These are phyloP conservation scores for Phaonia tiefii DNA, from an alignment of 2,888 invertebrate genomes.

Conservation along the genomic window DNA sequence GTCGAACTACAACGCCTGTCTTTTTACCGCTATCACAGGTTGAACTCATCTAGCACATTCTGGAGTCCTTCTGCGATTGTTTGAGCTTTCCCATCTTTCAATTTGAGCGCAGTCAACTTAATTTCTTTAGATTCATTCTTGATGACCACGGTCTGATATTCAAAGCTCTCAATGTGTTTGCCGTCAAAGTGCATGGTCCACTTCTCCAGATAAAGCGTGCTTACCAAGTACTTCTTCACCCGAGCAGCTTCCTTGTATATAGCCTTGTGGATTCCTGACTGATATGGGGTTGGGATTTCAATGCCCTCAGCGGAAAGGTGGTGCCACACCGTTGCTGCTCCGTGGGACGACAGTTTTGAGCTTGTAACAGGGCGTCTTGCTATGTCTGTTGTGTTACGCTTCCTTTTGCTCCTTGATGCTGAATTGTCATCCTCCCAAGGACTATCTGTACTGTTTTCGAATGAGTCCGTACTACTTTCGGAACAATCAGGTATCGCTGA, in stretches of 20 bases:
- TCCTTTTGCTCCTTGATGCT: slow-evolving; percentile 17
- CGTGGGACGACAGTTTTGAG: slow-evolving; percentile 23
- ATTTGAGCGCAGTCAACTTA: neutral
- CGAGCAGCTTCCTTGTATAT: neutral
- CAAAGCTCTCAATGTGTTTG: slow-evolving; percentile 9
- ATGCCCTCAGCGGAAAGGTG: slow-evolving; percentile 25
- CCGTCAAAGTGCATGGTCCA: slow-evolving; percentile 25
- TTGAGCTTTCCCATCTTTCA: slow-evolving; percentile 12
- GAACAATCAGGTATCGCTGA: too few relatives aligned
- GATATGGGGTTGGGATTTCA: slow-evolving; percentile 14
- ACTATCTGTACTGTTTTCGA: neutral
- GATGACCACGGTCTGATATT: slow-evolving; percentile 19
- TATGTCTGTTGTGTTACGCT: slow-evolving; percentile 8
- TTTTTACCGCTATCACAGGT: neutral
- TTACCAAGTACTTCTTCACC: slow-evolving; percentile 23
- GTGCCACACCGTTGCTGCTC: slow-evolving; percentile 23
- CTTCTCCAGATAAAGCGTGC: slow-evolving; percentile 31
- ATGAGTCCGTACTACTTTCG: too few relatives aligned
- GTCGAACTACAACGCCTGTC: too few relatives aligned
- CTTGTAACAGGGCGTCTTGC: slow-evolving; percentile 29
- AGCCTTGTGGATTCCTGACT: too few relatives aligned
- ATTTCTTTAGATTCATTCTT: slow-evolving; percentile 8
- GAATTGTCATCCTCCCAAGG: slow-evolving; percentile 17
- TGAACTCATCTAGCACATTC: slow-evolving; percentile 12
- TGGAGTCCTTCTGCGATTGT: slow-evolving; percentile 17